These are phyloP conservation scores for Sphaeramia orbicularis DNA, from an alignment of 2,797 vertebrate genomes.

Conservation along the genomic window DNA sequence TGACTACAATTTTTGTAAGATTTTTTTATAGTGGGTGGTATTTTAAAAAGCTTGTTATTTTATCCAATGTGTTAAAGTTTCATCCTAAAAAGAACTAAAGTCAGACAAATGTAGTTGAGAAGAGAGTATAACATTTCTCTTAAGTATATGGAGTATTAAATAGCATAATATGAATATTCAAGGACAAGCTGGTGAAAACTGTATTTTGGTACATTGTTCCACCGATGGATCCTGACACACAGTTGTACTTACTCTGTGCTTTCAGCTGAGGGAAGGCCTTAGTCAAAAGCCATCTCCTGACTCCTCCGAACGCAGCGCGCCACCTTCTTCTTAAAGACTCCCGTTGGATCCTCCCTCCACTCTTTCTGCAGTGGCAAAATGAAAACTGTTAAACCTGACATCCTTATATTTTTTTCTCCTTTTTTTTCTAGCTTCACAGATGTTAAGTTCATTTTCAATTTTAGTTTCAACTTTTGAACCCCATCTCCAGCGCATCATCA, in stretches of 20 bases:
- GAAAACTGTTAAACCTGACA: background rate
- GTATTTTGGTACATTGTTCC: no score
- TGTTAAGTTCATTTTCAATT: constrained; percentile 1
- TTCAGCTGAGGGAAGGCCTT: constrained; percentile 17
- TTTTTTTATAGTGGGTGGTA: no score
- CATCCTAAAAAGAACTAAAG: no score
- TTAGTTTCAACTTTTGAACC: background rate
- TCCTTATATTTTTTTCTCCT: background rate
- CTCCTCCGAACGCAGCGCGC: constrained; percentile 85
- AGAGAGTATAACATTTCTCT: no score
- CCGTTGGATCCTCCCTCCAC: constrained; percentile 84
- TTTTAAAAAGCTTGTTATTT: no score
- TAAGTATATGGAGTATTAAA: no score
- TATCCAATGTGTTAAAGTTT: no score
- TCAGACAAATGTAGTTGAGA: no score
- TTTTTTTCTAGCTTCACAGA: background rate
- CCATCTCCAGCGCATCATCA: background rate
- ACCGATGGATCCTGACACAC: no score
- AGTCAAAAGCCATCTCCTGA: constrained; percentile 87
- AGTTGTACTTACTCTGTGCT: constrained; percentile 37
- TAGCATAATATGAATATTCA: no score
- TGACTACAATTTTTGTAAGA: no score
- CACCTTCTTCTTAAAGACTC: constrained; percentile 85
- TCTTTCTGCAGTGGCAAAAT: constrained; percentile 77
- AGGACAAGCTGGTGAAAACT: no score